Conservation (phyloP, 2,888 invertebrate genomes). For the Cerastis leucographa region DNA sequence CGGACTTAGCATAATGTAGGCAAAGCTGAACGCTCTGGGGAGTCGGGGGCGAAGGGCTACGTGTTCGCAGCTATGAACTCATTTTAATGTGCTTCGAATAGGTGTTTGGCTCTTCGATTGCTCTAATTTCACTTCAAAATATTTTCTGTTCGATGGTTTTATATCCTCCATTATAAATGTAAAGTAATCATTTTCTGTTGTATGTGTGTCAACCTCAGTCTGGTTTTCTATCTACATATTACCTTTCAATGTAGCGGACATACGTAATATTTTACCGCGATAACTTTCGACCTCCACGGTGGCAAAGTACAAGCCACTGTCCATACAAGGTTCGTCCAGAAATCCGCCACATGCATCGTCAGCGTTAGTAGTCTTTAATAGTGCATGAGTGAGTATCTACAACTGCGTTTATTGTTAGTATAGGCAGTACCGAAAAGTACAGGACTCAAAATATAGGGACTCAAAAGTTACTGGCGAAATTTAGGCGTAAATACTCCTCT, state of each 20-base stretch:
- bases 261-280: not conserved
- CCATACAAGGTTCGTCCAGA: not conserved
- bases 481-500: not conserved
- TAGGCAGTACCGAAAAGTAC: not conserved
- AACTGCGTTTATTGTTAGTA: not conserved
- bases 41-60: not conserved
- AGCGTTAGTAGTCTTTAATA: not conserved
- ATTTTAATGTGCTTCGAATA: constrained; percentile 6
- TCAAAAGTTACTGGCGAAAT: not conserved
- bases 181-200: not conserved
- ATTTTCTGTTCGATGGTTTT: not conserved
- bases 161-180: not conserved
- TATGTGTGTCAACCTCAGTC: not conserved
- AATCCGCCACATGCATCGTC: not conserved
- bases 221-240: not conserved
- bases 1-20: constrained; percentile 53
- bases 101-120: not conserved
- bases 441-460: not conserved
- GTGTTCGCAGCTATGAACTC: constrained; percentile 2
- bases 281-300: not conserved
- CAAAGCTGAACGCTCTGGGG: constrained; percentile 24
- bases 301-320: not conserved
- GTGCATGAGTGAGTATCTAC: not conserved
- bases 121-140: not conserved
- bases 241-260: not conserved